A percentile compares a stretch with the other conserved stretches of the same genome.
phyloP scores from a whole-genome alignment of 2,113 vertebrate species.

The Nibea coibor region DNA sequence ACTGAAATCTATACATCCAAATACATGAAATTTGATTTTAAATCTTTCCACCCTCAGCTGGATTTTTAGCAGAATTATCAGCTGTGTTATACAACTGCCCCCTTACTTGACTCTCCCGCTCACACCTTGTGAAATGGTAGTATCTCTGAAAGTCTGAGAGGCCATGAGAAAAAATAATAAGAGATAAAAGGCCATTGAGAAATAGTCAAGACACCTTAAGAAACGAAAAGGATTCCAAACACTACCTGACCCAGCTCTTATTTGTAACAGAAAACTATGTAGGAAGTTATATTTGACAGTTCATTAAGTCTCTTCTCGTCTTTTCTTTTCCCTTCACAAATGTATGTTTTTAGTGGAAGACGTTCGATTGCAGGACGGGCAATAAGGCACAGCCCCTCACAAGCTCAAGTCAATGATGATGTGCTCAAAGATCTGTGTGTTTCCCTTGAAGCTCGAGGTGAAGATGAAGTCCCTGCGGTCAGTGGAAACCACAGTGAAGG shows the following conservation, averaged over 20 bases:
- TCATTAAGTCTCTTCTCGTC: conserved; percentile 28
- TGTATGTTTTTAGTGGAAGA: conserved; percentile 66
- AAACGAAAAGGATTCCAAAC: conserved; percentile 20
- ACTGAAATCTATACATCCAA: conserved; percentile 13
- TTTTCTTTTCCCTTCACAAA: conserved; percentile 31
- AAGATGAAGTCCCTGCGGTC: conserved; percentile 97
- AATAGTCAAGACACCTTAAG: conserved; percentile 37
- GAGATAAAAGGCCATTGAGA: conserved; percentile 35
- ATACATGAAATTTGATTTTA: not conserved
- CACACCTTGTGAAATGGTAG: not conserved
- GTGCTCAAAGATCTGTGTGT: conserved; percentile 97
- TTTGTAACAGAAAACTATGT: conserved; percentile 12
- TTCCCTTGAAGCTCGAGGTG: conserved; percentile 97
- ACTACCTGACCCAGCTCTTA: conserved; percentile 21
- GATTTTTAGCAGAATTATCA: conserved; percentile 18
- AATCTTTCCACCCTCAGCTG: not conserved
- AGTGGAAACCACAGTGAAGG: conserved; percentile 96
- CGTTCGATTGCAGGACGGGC: conserved; percentile 47
- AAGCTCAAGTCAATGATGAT: conserved; percentile 94
- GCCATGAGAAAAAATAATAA: conserved; percentile 10
- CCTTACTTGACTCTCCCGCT: not conserved
- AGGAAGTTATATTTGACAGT: conserved; percentile 46
- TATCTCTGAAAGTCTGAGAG: conserved; percentile 16
- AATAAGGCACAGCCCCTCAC: conserved; percentile 80
- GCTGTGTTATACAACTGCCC: not conserved